These are phyloP conservation scores for Lochmaea capreae DNA, from an alignment of 2,888 invertebrate genomes.

Conservation along the genomic window DNA sequence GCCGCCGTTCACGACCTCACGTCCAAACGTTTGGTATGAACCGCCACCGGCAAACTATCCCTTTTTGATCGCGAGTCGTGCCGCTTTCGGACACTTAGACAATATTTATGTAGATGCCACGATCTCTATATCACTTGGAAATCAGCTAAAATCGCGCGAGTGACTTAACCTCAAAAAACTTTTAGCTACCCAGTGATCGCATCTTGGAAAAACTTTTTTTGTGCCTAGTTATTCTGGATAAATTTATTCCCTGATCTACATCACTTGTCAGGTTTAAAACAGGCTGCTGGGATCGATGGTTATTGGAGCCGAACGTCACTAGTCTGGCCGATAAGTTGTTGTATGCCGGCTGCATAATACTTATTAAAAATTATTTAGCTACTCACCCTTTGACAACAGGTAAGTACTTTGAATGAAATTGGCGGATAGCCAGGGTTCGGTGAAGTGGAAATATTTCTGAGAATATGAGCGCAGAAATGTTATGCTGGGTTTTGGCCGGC, in stretches of 20 bases:
- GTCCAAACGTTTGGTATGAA: slow-evolving; percentile 60
- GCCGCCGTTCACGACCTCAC: slow-evolving; percentile 64
- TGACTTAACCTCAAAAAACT: slow-evolving; percentile 23
- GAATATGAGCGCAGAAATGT: slow-evolving; percentile 20
- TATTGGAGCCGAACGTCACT: slow-evolving; percentile 53
- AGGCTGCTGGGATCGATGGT: slow-evolving; percentile 36
- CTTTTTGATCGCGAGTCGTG: slow-evolving; percentile 48
- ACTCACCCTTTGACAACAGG: slow-evolving; percentile 58
- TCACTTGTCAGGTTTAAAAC: background rate
- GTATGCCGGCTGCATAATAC: slow-evolving; percentile 44
- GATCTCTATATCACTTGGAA: slow-evolving; percentile 5
- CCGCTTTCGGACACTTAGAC: slow-evolving; percentile 37
- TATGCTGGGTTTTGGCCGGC: slow-evolving; percentile 15
- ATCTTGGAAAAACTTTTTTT: slow-evolving; percentile 14
- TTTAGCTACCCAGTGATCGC: slow-evolving; percentile 20
- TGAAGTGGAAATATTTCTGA: slow-evolving; percentile 20
- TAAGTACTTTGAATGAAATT: slow-evolving; percentile 48
- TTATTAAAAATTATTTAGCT: slow-evolving; percentile 38
- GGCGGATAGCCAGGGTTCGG: slow-evolving; percentile 22
- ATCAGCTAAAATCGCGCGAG: slow-evolving; percentile 7
- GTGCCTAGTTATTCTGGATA: slow-evolving; percentile 23
- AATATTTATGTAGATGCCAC: slow-evolving; percentile 25
- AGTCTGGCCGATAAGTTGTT: slow-evolving; percentile 46
- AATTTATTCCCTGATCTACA: slow-evolving; percentile 11
- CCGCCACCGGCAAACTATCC: slow-evolving; percentile 46